A percentile compares a stretch with the other conserved stretches of the same genome.
Conservation (phyloP, 2,113 vertebrate genomes). For the Oreochromis aureus region DNA sequence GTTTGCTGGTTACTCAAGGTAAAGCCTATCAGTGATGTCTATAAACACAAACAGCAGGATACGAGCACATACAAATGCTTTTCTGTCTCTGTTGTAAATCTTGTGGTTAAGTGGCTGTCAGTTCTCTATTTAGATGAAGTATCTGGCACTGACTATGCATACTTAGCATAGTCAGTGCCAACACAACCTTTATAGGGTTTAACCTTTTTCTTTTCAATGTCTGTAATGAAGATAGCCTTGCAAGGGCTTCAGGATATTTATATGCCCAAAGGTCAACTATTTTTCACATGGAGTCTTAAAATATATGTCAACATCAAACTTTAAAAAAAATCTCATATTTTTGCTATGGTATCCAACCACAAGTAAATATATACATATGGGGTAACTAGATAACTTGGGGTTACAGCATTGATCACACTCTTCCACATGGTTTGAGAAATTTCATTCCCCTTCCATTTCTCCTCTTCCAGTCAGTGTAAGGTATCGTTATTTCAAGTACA, state of each 20-base stretch:
- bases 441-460: not conserved
- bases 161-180: not conserved
- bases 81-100: not conserved
- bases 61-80: not conserved
- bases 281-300: not conserved
- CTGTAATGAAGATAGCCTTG: not conserved
- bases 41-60: not conserved
- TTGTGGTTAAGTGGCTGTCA: not conserved
- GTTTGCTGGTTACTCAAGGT: not conserved
- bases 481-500: not conserved
- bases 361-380: not conserved
- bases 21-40: not conserved
- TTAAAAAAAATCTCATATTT: not conserved
- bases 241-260: not conserved
- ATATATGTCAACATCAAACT: not conserved
- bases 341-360: not conserved
- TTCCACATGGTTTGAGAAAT: not conserved
- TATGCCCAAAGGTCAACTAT: not conserved
- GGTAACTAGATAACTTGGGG: not conserved
- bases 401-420: not conserved
- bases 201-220: not conserved
- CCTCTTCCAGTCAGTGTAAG: not conserved
- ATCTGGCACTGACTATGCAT: not conserved
- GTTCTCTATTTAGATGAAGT: not conserved
- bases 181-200: not conserved